Evolutionary conservation across 2,888 invertebrate genomes (phyloP).

Genomic region (Charanyca ferruginea): DNA sequence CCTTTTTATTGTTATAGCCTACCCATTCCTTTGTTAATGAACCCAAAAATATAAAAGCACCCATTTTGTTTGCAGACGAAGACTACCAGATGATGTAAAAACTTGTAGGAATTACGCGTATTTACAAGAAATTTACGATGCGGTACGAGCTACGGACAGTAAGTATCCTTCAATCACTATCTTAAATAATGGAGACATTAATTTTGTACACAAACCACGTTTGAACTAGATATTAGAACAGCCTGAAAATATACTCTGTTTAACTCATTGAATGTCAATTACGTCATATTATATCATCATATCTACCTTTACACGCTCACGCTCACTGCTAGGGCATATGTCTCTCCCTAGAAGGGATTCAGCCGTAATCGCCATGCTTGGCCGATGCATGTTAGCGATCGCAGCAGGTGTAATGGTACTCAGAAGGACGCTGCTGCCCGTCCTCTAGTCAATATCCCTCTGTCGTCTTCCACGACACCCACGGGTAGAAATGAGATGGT

Average conservation of each 20-base stretch:
- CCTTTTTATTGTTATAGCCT: conserved; percentile 39
- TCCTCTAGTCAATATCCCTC: no score
- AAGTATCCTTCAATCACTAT: conserved; percentile 75
- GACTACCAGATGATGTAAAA: conserved; percentile 92
- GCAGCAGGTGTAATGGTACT: no score
- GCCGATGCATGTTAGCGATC: no score
- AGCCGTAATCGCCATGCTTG: no score
- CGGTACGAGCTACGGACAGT: conserved; percentile 92
- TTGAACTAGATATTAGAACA: conserved; percentile 27
- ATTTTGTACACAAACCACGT: conserved; percentile 28
- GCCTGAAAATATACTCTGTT: conserved; percentile 1
- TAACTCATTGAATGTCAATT: no score
- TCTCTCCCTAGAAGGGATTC: no score
- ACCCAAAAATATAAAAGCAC: conserved; percentile 35
- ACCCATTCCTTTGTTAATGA: conserved; percentile 41
- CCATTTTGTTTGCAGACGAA: conserved; percentile 86
- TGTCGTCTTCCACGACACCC: no score
- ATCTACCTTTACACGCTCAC: no score
- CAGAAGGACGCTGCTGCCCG: no score
- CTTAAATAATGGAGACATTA: conserved; percentile 53
- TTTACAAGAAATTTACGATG: conserved; percentile 94
- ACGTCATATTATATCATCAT: no score
- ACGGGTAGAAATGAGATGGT: no score
- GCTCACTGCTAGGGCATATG: no score
- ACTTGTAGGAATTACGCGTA: conserved; percentile 93